Base-by-base conservation (phyloP, 2,797 vertebrate genomes). In the Alouatta caraya region DNA sequence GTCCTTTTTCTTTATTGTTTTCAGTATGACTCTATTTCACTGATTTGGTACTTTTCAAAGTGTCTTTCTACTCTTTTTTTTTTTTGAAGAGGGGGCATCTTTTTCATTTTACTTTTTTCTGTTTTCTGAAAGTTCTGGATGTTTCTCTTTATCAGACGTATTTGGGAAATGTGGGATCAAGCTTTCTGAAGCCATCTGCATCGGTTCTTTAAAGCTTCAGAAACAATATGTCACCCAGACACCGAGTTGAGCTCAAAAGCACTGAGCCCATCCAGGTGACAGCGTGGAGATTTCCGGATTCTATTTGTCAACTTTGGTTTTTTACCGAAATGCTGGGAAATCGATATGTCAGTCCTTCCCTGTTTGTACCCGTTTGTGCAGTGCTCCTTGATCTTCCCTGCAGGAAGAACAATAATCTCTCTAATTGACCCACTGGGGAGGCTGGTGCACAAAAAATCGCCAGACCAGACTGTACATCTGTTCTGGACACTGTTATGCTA, bases 351-450 rank as follows among this genome's bases (percentile, higher is more conserved):
- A 99, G 99, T 99, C 99, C 99, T 98, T 99, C 99, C 99, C 99
- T 99, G 99, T 99, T 99, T 99, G 99, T 99, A 99, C 98, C 99
- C 98, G 99, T 98, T 99, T 99, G 99, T 99, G 98, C 99, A 96
- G 98, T 95, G 96, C 99, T 98, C 99, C 99, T 98, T 99, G 99
- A 99, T 99, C 99, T 99, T 99, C 99, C 99, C 99, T 99, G 99
- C 98, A 99, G 99, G 99, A 99, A 99, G 99, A 99, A 99, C 99
- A 99, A 99, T 99, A 99, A 99, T 99, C 99, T 99, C 99, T 99
- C 99, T 99, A 99, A 99, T 99, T 99, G 99, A 99, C 99, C 99
- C 99, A 99, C 99, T 99, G 99, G 99, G 99, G 99, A 99, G 99
- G 99, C 98, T 99, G 98, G 98, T 99, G 99, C 99, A 98, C 98